Evolutionary conservation across 2,888 invertebrate genomes (phyloP).

Genomic region (Chirona hameri): DNA sequence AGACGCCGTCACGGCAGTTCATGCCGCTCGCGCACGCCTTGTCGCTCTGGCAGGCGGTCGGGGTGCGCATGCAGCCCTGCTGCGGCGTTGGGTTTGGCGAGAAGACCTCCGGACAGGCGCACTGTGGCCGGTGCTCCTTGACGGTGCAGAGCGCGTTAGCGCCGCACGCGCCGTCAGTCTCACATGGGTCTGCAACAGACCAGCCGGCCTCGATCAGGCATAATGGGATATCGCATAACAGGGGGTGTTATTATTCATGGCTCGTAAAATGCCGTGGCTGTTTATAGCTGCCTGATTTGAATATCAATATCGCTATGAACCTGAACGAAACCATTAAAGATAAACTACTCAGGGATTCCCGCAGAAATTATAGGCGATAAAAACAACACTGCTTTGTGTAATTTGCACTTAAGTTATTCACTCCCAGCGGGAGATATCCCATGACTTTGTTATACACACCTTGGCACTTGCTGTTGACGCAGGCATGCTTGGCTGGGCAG

Average conservation of each 20-base stretch:
- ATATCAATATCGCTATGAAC: too few relatives aligned
- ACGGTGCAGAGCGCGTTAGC: slow-evolving; percentile 71
- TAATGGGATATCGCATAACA: too few relatives aligned
- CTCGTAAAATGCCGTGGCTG: too few relatives aligned
- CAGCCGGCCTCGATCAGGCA: not conserved
- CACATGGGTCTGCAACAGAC: slow-evolving; percentile 63
- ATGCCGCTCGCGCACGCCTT: slow-evolving; percentile 56
- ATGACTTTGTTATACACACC: slow-evolving; percentile 43
- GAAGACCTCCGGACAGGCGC: slow-evolving; percentile 74
- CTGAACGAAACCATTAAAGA: too few relatives aligned
- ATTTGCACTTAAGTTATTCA: too few relatives aligned
- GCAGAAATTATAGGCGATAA: too few relatives aligned
- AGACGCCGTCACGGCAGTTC: slow-evolving; percentile 71
- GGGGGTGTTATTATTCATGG: too few relatives aligned
- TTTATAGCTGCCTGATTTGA: too few relatives aligned
- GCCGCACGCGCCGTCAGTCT: slow-evolving; percentile 74
- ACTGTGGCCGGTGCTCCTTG: slow-evolving; percentile 72
- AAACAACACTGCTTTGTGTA: too few relatives aligned
- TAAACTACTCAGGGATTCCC: too few relatives aligned
- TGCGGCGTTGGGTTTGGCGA: slow-evolving; percentile 81
- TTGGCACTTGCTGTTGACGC: slow-evolving; percentile 76
- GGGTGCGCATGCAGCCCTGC: slow-evolving; percentile 80
- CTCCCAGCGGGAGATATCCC: too few relatives aligned
- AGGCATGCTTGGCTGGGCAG: slow-evolving; percentile 70
- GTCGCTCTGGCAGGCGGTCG: slow-evolving; percentile 60